Percentiles rank a stretch among this genome's conserved stretches.
Conservation (phyloP, 1,140 invertebrate genomes). For the Apis florea region DNA sequence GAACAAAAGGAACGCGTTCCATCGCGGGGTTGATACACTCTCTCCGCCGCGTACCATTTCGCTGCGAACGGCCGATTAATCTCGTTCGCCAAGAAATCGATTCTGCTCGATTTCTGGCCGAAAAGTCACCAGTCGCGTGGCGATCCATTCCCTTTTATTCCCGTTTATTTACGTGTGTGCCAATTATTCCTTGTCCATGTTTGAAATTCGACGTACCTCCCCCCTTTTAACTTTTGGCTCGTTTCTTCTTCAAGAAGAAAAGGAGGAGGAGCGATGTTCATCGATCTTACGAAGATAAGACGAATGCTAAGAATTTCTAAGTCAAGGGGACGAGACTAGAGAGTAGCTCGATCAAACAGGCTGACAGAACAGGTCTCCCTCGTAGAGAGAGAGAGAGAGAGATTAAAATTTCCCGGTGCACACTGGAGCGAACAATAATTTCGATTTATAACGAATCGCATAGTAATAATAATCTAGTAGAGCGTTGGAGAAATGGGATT, state of each 20-base stretch:
- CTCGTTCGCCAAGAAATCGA: too few species aligned
- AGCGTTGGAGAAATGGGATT: too few species aligned
- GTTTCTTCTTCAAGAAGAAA: too few species aligned
- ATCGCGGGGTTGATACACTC: slow-evolving; percentile 44
- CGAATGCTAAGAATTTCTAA: neutral
- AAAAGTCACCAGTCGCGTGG: too few species aligned
- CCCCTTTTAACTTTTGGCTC: too few species aligned
- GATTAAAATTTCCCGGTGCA: neutral
- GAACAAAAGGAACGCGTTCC: slow-evolving; percentile 34
- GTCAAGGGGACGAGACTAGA: neutral
- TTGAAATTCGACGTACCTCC: too few species aligned
- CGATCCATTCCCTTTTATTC: too few species aligned
- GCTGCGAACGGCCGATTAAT: slow-evolving; percentile 41
- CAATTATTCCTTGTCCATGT: too few species aligned
- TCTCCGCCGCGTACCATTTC: slow-evolving; percentile 32
- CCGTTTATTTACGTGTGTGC: too few species aligned
- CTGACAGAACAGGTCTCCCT: neutral
- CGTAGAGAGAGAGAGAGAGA: neutral
- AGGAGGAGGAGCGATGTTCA: too few species aligned
- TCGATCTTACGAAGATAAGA: too few species aligned
- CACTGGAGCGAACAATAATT: slow-evolving; percentile 16
- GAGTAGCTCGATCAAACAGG: neutral
- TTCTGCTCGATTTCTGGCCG: too few species aligned
- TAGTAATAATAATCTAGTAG: neutral
- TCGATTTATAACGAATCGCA: slow-evolving; percentile 3